Conservation (phyloP, 1,140 invertebrate genomes). For the Polypedilum vanderplanki region DNA sequence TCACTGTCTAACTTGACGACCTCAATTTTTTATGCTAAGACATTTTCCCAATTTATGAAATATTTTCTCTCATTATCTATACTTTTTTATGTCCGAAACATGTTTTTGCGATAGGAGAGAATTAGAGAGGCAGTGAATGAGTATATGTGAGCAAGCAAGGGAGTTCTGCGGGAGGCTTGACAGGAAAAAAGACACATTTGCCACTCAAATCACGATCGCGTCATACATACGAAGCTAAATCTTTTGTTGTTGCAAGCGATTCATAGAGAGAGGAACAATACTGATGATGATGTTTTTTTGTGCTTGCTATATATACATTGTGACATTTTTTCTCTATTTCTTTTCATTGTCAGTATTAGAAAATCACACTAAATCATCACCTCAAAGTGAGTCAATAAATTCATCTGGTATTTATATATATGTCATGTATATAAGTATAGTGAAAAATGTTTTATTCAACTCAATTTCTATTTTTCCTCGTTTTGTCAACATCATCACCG, state of each 20-base stretch:
- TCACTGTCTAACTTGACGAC: background rate
- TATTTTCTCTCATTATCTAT: constrained; percentile 19
- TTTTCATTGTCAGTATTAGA: too few species aligned
- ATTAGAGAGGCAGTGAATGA: background rate
- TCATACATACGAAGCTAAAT: background rate
- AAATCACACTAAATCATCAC: constrained; percentile 15
- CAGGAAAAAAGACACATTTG: background rate
- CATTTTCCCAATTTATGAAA: constrained; percentile 8
- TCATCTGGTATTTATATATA: background rate
- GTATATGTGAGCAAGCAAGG: background rate
- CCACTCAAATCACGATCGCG: constrained; percentile 15
- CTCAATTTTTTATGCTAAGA: constrained; percentile 13
- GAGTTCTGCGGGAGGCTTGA: background rate
- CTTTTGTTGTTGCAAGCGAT: background rate
- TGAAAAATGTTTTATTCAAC: background rate
- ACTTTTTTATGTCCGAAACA: constrained; percentile 13
- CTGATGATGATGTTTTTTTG: background rate
- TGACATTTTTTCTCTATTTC: too few species aligned
- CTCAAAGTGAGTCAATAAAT: background rate
- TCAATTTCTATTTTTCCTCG: background rate
- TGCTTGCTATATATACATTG: too few species aligned
- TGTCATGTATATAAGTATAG: too few species aligned
- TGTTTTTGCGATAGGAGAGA: constrained; percentile 9
- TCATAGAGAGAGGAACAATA: background rate
- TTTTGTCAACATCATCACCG: background rate